Evolutionary conservation across 2,888 invertebrate species (phyloP).

Genomic region (Pediacus dermestoides): DNA sequence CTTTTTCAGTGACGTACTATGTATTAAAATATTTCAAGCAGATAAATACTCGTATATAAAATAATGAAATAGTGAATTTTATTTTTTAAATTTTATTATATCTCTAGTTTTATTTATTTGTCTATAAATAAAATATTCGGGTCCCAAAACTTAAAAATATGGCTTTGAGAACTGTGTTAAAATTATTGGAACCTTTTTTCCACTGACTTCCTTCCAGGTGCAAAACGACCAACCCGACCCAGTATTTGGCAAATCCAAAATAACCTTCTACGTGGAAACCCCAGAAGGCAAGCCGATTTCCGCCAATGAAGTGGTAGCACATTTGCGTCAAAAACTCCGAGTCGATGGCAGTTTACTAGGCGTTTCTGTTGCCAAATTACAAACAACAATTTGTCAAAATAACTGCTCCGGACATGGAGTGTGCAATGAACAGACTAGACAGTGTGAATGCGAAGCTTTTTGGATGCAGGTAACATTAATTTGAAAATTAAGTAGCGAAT

Average conservation of each 20-base stretch:
- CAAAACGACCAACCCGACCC: slow-evolving; percentile 52
- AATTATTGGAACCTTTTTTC: no score
- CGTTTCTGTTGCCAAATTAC: slow-evolving; percentile 70
- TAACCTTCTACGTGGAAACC: slow-evolving; percentile 51
- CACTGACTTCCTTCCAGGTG: slow-evolving; percentile 40
- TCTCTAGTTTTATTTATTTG: no score
- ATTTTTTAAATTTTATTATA: no score
- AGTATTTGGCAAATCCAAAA: slow-evolving; percentile 51
- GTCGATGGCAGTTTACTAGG: slow-evolving; percentile 68
- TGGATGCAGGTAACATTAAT: slow-evolving; percentile 75
- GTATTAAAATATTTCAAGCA: no score
- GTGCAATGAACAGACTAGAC: slow-evolving; percentile 78
- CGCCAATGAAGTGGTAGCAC: slow-evolving; percentile 63
- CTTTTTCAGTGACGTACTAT: no score
- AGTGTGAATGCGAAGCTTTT: slow-evolving; percentile 89
- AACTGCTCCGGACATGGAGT: slow-evolving; percentile 89
- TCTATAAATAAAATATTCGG: no score
- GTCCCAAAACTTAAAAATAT: no score
- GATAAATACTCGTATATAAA: no score
- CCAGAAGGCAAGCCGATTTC: slow-evolving; percentile 49
- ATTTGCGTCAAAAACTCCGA: slow-evolving; percentile 64
- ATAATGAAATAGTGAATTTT: no score
- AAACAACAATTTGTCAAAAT: slow-evolving; percentile 86
- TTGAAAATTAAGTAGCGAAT: not conserved
- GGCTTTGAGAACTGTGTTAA: no score